Evolutionary conservation across 2,113 vertebrate species (phyloP).

Genomic region (Garra rufa): DNA sequence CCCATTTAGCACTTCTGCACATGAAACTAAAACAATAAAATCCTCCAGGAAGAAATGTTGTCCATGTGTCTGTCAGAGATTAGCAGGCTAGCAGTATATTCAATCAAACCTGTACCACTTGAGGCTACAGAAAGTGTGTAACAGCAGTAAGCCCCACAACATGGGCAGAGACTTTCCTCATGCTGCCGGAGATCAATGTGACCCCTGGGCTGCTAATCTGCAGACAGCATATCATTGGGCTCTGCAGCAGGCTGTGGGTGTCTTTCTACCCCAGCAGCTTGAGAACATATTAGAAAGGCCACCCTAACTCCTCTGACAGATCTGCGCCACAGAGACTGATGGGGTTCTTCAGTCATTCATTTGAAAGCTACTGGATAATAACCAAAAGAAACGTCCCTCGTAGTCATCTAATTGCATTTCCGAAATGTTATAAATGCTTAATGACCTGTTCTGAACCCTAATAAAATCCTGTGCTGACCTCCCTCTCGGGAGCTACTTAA

Average conservation of each 20-base stretch:
- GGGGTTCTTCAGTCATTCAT: constrained; percentile 19
- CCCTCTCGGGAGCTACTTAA: constrained; percentile 55
- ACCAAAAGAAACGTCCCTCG: constrained; percentile 48
- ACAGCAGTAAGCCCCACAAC: background rate
- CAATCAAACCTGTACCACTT: background rate
- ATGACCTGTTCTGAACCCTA: constrained; percentile 56
- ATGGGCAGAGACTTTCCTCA: background rate
- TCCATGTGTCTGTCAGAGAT: background rate
- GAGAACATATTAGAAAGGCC: constrained; percentile 44
- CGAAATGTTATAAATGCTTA: constrained; percentile 64
- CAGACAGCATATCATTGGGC: constrained; percentile 25
- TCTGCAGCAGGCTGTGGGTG: constrained; percentile 22
- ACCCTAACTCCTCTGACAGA: constrained; percentile 49
- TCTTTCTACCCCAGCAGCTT: constrained; percentile 40
- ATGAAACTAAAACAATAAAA: background rate
- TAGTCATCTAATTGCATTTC: constrained; percentile 55
- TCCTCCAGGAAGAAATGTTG: background rate
- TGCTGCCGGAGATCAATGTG: constrained; percentile 45
- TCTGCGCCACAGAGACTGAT: constrained; percentile 41
- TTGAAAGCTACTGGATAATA: constrained; percentile 38
- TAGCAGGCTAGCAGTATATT: background rate
- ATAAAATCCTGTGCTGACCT: constrained; percentile 55
- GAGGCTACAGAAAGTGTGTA: background rate
- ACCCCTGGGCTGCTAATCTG: constrained; percentile 26
- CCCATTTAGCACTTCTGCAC: no score